Conservation (phyloP, 2,797 vertebrate genomes). For the Falco berigora region DNA sequence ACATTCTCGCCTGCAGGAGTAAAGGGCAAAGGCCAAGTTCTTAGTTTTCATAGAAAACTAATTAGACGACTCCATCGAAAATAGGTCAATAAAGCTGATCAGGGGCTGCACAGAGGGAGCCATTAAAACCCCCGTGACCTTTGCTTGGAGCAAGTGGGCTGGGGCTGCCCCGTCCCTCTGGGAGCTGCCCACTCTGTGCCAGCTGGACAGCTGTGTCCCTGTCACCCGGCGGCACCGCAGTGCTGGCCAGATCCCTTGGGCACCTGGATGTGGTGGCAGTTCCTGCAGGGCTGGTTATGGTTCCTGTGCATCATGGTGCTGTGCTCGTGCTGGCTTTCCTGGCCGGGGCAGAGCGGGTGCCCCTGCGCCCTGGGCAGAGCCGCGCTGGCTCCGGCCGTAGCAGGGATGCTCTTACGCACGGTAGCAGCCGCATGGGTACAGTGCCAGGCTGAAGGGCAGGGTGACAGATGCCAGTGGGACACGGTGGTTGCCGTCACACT, state of each 20-base stretch:
- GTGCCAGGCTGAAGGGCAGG: neutral
- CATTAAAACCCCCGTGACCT: constrained; percentile 41
- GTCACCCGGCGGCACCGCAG: fast-evolving
- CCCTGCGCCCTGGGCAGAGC: neutral
- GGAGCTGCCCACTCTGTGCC: neutral
- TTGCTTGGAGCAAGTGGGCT: neutral
- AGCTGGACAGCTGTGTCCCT: neutral
- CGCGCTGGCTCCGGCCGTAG: neutral
- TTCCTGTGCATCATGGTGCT: neutral
- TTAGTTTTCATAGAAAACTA: constrained; percentile 70
- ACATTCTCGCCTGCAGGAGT: constrained; percentile 54
- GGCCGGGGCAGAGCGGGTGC: fast-evolving
- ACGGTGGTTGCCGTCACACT: neutral
- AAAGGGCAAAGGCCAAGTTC: constrained; percentile 71
- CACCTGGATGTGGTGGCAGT: neutral
- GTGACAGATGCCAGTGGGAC: neutral
- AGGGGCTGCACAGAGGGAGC: constrained; percentile 8
- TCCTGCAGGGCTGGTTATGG: fast-evolving
- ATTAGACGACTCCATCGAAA: constrained; percentile 49
- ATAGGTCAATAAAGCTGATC: constrained; percentile 64
- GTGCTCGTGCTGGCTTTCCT: fast-evolving
- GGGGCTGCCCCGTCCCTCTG: neutral
- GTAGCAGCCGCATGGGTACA: fast-evolving
- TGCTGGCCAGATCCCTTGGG: neutral
- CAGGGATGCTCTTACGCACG: neutral